phyloP scores from a whole-genome alignment of 2,888 invertebrate genomes.

The Chaetogeoica ovagalla region DNA sequence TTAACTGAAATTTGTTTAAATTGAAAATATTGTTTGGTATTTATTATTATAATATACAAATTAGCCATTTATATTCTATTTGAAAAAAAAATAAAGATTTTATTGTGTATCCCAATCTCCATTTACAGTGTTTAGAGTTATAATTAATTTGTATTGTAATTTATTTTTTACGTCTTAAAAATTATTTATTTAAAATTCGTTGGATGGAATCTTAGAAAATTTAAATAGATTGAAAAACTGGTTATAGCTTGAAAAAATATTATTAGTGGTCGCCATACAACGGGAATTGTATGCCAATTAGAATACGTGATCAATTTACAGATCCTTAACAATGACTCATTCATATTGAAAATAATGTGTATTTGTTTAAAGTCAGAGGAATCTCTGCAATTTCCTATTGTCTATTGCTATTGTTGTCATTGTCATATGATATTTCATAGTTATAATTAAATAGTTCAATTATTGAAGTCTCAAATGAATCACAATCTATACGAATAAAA shows the following conservation, averaged over 20 bases:
- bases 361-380: not conserved
- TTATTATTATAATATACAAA: no score
- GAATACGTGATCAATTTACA: slow-evolving; percentile 35
- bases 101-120: no score
- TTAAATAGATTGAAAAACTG: slow-evolving; percentile 11
- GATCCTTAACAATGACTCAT: slow-evolving; percentile 22
- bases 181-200: not conserved
- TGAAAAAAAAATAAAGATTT: no score
- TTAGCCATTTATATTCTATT: no score
- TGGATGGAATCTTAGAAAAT: not conserved
- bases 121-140: no score
- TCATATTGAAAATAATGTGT: not conserved
- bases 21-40: no score
- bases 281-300: slow-evolving; percentile 19
- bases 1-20: not conserved
- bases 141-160: not conserved
- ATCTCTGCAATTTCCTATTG: slow-evolving; percentile 30
- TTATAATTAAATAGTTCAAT: not conserved
- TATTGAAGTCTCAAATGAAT: not conserved
- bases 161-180: not conserved
- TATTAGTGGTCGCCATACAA: not conserved
- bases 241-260: not conserved
- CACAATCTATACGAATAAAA: not conserved
- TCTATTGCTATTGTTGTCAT: not conserved
- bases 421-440: not conserved